Conservation (phyloP, 2,113 vertebrate genomes). For the Menura novaehollandiae region DNA sequence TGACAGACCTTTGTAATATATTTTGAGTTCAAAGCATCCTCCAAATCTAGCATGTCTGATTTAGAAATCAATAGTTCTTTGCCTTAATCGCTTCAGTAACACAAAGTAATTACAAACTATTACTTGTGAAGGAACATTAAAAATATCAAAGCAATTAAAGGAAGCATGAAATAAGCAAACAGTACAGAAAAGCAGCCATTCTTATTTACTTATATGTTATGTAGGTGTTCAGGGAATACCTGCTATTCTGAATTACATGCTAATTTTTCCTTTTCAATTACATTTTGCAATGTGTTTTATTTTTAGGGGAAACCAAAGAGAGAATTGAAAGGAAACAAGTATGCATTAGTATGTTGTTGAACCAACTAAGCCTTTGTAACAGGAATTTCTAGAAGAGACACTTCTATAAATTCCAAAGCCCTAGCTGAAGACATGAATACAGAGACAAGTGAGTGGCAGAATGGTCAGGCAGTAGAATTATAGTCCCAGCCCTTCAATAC, state of each 20-base stretch:
- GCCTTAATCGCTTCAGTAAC: neutral
- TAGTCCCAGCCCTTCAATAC: neutral
- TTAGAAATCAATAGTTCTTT: neutral
- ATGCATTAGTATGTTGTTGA: neutral
- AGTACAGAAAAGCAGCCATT: neutral
- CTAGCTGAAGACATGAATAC: neutral
- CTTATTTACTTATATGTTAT: neutral
- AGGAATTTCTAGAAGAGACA: neutral
- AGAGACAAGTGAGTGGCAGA: neutral
- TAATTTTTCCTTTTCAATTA: neutral
- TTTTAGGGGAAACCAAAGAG: neutral
- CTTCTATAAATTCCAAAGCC: neutral
- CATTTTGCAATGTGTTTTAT: neutral
- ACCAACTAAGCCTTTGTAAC: neutral
- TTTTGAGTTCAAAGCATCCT: neutral
- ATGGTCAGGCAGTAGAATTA: neutral
- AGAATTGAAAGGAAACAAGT: neutral
- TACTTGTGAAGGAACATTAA: neutral
- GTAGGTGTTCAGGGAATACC: neutral
- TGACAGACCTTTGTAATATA: neutral
- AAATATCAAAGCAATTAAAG: neutral
- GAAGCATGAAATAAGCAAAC: neutral
- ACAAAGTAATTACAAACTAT: neutral
- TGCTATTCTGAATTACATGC: neutral
- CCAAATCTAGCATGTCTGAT: neutral